phyloP scores from a whole-genome alignment of 2,113 vertebrate species.

The Actinemys pallida region DNA sequence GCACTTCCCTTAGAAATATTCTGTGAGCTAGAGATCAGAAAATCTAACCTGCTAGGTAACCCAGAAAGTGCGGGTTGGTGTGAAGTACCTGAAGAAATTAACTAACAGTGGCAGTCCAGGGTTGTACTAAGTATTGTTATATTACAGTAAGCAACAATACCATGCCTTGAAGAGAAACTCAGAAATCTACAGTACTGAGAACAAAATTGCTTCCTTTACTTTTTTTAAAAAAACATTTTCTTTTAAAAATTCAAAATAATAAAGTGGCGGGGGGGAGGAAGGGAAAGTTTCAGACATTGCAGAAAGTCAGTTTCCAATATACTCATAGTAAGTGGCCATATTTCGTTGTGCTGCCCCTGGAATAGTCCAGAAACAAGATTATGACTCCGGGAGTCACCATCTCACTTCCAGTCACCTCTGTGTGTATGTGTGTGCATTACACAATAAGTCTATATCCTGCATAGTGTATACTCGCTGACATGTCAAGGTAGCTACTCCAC shows the following conservation, averaged over 20 bases:
- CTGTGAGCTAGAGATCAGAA: background rate
- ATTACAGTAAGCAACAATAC: background rate
- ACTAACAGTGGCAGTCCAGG: background rate
- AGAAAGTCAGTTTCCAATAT: background rate
- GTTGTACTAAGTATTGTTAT: background rate
- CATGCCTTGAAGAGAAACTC: background rate
- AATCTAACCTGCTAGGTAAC: background rate
- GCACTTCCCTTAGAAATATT: background rate
- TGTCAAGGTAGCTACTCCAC: background rate
- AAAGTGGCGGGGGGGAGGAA: background rate
- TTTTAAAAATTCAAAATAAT: background rate
- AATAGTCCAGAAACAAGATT: background rate
- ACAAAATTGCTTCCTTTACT: background rate
- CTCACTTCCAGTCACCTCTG: background rate
- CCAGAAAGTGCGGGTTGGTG: background rate
- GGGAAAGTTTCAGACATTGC: background rate
- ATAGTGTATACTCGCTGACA: background rate
- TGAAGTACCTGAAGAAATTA: slow-evolving; percentile 29
- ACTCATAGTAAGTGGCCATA: background rate
- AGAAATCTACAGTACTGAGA: background rate
- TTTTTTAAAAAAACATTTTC: background rate
- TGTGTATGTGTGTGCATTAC: background rate
- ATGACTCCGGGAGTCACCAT: background rate
- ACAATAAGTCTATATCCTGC: background rate
- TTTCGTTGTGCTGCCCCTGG: background rate